A percentile compares a stretch with the other conserved stretches of the same genome.
phyloP scores from a whole-genome alignment of 2,888 invertebrate genomes.

The Drosophila yooni region DNA sequence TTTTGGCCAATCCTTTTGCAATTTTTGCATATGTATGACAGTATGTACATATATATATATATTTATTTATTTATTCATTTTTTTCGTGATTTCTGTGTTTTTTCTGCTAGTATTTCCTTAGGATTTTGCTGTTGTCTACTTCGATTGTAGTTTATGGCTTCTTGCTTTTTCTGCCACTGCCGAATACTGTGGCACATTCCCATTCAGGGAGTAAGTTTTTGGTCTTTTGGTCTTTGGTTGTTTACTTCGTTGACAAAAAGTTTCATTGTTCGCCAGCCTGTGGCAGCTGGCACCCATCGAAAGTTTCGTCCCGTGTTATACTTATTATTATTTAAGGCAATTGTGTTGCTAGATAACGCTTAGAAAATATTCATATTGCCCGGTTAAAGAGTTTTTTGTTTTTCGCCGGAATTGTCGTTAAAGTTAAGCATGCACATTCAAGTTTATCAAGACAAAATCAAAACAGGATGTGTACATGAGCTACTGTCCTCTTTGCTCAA shows the following conservation, averaged over 20 bases:
- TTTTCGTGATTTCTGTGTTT: neutral
- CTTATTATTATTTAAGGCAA: constrained; percentile 55
- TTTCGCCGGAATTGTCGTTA: constrained; percentile 30
- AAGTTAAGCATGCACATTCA: constrained; percentile 22
- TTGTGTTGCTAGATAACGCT: constrained; percentile 14
- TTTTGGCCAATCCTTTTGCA: constrained; percentile 76
- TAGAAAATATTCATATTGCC: constrained; percentile 43
- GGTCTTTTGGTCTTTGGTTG: constrained; percentile 54
- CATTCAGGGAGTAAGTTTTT: constrained; percentile 30
- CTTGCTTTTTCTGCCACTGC: constrained; percentile 9
- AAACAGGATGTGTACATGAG: constrained; percentile 6
- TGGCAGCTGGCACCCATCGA: constrained; percentile 72
- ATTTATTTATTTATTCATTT: constrained; percentile 58
- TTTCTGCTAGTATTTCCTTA: constrained; percentile 15
- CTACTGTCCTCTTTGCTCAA: neutral
- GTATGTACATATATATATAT: constrained; percentile 2
- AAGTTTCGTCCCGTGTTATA: constrained; percentile 40
- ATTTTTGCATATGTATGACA: constrained; percentile 67
- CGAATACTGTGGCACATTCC: neutral
- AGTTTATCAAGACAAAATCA: neutral
- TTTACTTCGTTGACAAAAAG: constrained; percentile 63
- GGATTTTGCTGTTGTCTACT: constrained; percentile 33
- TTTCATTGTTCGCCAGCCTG: constrained; percentile 64
- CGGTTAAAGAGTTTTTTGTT: constrained; percentile 34
- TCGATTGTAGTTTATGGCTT: constrained; percentile 73